Base-by-base conservation (phyloP, 2,888 invertebrate genomes). In the Neocrepidodera transversa region DNA sequence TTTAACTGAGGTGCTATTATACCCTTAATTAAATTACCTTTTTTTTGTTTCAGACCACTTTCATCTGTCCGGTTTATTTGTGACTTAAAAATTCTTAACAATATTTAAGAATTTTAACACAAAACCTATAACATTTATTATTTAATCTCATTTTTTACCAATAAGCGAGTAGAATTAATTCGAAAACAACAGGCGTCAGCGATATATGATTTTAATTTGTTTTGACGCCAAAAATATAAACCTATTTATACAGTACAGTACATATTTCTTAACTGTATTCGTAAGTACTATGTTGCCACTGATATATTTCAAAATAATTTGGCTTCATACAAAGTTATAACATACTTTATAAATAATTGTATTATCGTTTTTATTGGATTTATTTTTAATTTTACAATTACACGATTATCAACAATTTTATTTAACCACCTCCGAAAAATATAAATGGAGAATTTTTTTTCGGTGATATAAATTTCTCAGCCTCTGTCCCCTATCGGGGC, bases 201-300 rank as follows among this genome's bases (percentile, higher is more conserved):
- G 13, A 13, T 32, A 52, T 52, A 52, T 52, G 51, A 52, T 40
- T 52, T 52, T 14, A 52, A 52, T 52, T 52, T 52, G 42, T 52
- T 52, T 52, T 52, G 51, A 17, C 40, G 51, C 51, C 42, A 52
- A 52, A 52, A 52, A 52, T 52, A 52, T 30, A 30, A 5, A 26
- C 42, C 51, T 52, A 52, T 52, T 52, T 52, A 40, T 52, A 52
- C 40, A 30, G 42, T 17, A 20, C 35, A 14, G 45, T 28, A 26
- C 26, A 28, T 28, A 28, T 26, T 26, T 14, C 42, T 42, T 20
- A 8, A 13, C 5, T 32, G 32, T 32, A 32, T 38, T 14, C 38
- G 30, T n/a, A 7, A 2, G 10, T 30, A 30, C 30, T 30, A 30
- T 30, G 30, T 30, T 30, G 30, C 38, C 17, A 3, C 13, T 5